These are phyloP conservation scores for Oscheius myriophilus DNA, from an alignment of 2,888 invertebrate species.

Conservation along the genomic window DNA sequence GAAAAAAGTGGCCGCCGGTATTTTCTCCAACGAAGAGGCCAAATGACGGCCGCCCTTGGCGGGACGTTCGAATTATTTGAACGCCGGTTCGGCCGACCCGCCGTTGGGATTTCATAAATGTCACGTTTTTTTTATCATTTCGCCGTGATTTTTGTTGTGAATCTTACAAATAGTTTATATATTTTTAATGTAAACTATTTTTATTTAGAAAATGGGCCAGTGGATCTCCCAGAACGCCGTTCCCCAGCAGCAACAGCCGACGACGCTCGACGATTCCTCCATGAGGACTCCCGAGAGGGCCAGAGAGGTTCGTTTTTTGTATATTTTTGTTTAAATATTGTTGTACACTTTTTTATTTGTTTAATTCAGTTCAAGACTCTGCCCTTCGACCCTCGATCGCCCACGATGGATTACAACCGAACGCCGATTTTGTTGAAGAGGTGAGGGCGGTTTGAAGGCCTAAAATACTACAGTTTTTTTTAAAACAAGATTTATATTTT, in stretches of 20 bases:
- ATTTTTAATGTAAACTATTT: neutral
- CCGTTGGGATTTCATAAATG: no score
- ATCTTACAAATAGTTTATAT: no score
- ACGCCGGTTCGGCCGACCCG: no score
- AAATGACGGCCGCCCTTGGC: neutral
- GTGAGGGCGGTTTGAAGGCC: neutral
- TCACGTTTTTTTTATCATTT: no score
- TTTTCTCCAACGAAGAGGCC: conserved; percentile 2
- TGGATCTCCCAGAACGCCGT: neutral
- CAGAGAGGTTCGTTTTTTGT: neutral
- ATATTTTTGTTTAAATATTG: neutral
- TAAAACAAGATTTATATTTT: no score
- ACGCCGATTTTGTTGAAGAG: conserved; percentile 20
- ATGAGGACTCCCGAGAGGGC: conserved; percentile 14
- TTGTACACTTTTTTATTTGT: neutral
- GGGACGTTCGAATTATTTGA: conserved; percentile 10
- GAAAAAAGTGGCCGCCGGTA: neutral
- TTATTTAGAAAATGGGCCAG: conserved; percentile 9
- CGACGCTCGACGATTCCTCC: neutral
- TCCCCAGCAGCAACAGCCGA: neutral
- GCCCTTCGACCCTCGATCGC: conserved; percentile 27
- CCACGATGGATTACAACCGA: conserved; percentile 25
- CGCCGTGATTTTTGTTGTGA: no score
- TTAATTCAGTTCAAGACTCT: neutral
- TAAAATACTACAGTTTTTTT: no score